Percentiles rank a stretch among this genome's conserved stretches.
phyloP scores from a whole-genome alignment of 1,140 invertebrate species.

The Polyergus mexicanus region DNA sequence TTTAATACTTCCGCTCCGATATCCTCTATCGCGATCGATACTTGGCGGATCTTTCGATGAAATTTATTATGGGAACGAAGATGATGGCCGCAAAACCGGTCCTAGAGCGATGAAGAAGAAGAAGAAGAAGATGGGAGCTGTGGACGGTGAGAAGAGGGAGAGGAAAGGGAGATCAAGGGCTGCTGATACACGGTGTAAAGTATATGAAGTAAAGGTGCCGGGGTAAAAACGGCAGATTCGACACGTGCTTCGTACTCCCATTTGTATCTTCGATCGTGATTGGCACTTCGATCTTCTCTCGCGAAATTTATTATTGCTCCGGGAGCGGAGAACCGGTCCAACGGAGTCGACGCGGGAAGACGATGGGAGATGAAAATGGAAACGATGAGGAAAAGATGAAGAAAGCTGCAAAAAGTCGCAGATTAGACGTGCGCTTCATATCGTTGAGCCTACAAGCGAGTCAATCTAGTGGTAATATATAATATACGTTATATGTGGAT shows the following conservation, averaged over 20 bases:
- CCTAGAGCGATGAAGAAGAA: conserved; percentile 52
- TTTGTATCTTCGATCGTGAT: conserved; percentile 62
- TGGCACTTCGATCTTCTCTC: conserved; percentile 62
- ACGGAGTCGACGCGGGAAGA: conserved; percentile 35
- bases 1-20: conserved; percentile 64
- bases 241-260: conserved; percentile 62
- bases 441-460: conserved; percentile 8
- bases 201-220: conserved; percentile 57
- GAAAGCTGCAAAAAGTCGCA: conserved; percentile 38
- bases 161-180: conserved; percentile 12
- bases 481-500: not conserved
- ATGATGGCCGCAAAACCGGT: conserved; percentile 61
- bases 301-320: conserved; percentile 61
- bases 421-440: conserved; percentile 34
- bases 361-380: conserved; percentile 34
- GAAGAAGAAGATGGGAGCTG: conserved; percentile 53
- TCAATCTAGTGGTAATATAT: conserved; percentile 32
- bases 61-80: conserved; percentile 59
- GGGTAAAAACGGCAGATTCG: conserved; percentile 61
- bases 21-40: conserved; percentile 68
- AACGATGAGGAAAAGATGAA: conserved; percentile 21
- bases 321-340: conserved; percentile 49
- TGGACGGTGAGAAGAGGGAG: conserved; percentile 3
- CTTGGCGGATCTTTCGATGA: conserved; percentile 44
- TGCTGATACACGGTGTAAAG: conserved; percentile 58